Conservation (phyloP, 2,888 invertebrate genomes). For the Sphecodes monilicornis region DNA sequence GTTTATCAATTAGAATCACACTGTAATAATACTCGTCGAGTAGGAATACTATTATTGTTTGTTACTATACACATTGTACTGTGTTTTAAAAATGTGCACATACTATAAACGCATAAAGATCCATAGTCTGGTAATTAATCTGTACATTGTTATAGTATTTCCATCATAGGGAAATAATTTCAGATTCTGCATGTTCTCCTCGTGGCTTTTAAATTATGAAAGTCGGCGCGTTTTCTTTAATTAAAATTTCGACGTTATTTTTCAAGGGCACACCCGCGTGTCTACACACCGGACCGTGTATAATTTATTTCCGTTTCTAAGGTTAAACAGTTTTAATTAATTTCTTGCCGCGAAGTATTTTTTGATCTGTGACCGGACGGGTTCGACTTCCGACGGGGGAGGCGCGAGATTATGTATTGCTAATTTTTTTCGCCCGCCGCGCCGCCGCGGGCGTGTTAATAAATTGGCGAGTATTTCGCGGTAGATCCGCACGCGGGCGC, state of each 20-base stretch:
- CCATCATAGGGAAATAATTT: neutral
- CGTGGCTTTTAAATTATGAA: neutral
- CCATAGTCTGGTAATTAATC: too few species aligned
- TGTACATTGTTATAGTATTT: too few species aligned
- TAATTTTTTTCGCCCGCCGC: neutral
- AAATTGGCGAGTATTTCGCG: conserved; percentile 35
- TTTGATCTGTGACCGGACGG: neutral
- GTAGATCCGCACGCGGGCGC: neutral
- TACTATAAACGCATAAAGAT: too few species aligned
- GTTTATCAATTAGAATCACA: too few species aligned
- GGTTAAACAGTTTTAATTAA: conserved; percentile 49
- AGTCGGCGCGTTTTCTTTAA: conserved; percentile 28
- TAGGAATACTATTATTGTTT: too few species aligned
- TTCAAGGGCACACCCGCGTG: conserved; percentile 9
- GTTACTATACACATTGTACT: too few species aligned
- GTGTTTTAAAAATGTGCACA: too few species aligned
- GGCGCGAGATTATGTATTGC: conserved; percentile 26
- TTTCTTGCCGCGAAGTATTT: conserved; percentile 22
- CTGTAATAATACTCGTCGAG: too few species aligned
- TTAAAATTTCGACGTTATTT: conserved; percentile 37
- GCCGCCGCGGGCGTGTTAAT: conserved; percentile 11
- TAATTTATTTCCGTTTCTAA: conserved; percentile 49
- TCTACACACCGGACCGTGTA: conserved; percentile 19
- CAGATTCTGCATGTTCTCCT: neutral
- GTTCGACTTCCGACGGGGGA: conserved; percentile 23